These are phyloP conservation scores for Troides aeacus DNA, from an alignment of 2,888 invertebrate genomes.

Conservation along the genomic window DNA sequence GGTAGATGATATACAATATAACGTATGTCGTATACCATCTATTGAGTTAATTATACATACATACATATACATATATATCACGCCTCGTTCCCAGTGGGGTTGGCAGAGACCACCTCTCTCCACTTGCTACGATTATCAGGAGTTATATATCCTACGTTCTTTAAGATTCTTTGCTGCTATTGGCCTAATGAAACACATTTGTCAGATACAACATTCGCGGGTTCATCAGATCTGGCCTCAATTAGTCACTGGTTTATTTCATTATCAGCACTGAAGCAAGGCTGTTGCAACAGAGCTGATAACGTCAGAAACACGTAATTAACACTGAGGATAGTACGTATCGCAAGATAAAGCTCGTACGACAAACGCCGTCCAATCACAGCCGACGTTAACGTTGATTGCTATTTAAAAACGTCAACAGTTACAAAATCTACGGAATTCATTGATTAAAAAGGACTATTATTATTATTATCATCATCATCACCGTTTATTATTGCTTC, in stretches of 20 bases:
- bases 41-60: too few species aligned
- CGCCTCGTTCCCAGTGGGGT: too few species aligned
- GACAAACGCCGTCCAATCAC: constrained; percentile 33
- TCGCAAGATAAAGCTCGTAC: constrained; percentile 32
- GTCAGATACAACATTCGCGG: neutral
- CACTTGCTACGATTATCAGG: neutral
- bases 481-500: constrained; percentile 5
- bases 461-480: constrained; percentile 3
- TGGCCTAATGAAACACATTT: constrained; percentile 27
- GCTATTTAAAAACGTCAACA: constrained; percentile 1
- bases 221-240: constrained; percentile 15
- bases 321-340: constrained; percentile 6
- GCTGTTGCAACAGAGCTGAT: constrained; percentile 12
- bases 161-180: neutral
- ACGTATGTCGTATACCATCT: too few species aligned
- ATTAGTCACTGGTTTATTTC: constrained; percentile 12
- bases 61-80: too few species aligned
- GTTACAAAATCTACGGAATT: constrained; percentile 13
- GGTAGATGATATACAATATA: too few species aligned
- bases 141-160: constrained; percentile 5
- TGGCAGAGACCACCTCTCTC: too few species aligned
- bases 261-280: constrained; percentile 19
- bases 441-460: neutral
- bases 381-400: constrained; percentile 8
- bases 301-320: constrained; percentile 24